phyloP scores from a whole-genome alignment of 2,888 invertebrate species.

The Cephus sareptanus region DNA sequence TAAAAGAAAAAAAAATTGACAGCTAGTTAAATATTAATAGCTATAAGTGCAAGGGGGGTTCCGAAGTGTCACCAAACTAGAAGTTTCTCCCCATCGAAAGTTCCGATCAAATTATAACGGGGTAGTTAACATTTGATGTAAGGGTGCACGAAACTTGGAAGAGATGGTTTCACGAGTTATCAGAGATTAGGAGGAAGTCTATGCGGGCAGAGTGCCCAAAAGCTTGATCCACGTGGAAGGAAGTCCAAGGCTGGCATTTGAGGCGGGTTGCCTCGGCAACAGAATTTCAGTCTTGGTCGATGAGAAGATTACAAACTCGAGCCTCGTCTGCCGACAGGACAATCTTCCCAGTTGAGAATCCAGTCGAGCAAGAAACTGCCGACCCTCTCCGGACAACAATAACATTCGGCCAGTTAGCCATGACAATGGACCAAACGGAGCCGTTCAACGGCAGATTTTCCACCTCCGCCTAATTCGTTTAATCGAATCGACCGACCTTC shows the following conservation, averaged over 20 bases:
- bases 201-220: conserved; percentile 24
- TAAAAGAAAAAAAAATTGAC: not conserved
- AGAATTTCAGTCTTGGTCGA: conserved; percentile 29
- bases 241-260: conserved; percentile 14
- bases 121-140: conserved; percentile 32
- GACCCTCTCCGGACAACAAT: conserved; percentile 15
- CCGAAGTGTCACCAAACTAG: not conserved
- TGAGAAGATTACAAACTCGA: conserved; percentile 36
- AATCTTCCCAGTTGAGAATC: conserved; percentile 29
- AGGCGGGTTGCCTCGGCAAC: conserved; percentile 23
- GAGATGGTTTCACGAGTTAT: conserved; percentile 28
- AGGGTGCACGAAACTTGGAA: conserved; percentile 8
- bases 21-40: not conserved
- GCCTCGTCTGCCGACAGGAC: conserved; percentile 31
- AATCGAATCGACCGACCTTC: not conserved
- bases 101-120: conserved; percentile 33
- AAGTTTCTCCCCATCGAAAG: not conserved
- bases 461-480: not conserved
- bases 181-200: conserved; percentile 30
- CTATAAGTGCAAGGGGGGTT: not conserved
- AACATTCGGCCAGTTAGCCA: conserved; percentile 17
- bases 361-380: not conserved
- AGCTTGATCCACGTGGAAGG: conserved; percentile 13
- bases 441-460: conserved; percentile 6
- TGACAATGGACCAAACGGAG: conserved; percentile 12